Base-by-base conservation (phyloP, 2,797 vertebrate species). In the Bufotes viridis region DNA sequence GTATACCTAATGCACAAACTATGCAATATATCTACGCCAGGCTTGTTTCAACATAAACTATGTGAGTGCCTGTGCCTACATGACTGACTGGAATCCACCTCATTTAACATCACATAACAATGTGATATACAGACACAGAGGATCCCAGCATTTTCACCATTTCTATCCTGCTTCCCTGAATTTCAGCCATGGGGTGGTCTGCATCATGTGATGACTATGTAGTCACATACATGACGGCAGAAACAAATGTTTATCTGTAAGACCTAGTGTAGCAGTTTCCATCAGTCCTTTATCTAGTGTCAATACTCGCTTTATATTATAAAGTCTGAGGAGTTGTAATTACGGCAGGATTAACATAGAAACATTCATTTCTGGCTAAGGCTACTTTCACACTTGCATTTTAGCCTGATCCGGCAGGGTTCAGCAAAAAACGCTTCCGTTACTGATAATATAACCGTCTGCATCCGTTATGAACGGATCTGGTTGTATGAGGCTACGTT, bases 1-100 rank as follows among this genome's bases (percentile, higher is more conserved):
- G 26, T 42, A 69, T 20, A 78, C 72, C 87, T 63, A 74, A 88
- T 88, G 57, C 76, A 61, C 65, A 84, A 88, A 84, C 63, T 80
- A 88, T 80, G 87, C 42, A 72, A 24, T 22, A 61, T 51, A 70
- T 55, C 53, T 20, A 78, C 22, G 61, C 53, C 60, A 84, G 75
- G 67, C 82, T 74, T 88, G 87, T 85, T 75, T 88, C 75, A 51
- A 78, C 82, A 79, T 60, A 80, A 79, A 84, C 84, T 53, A 26
- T 74, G 63, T 24, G 34, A 88, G 65, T 34, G 65, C 87, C 24
- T 88, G 87, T 80, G 65, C 82, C 87, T 70, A 88, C 87, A 84
- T 26, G 87, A 88, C 86, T 70, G 61, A 55, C 87, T 84, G 87
- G 63, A 84, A 85, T 88, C 76, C 29, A 84, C 34, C n/a, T 15